Evolutionary conservation across 1,140 invertebrate species (phyloP), one percentile per base, ranked within the genome.

Genomic region (Plodia interpunctella): DNA sequence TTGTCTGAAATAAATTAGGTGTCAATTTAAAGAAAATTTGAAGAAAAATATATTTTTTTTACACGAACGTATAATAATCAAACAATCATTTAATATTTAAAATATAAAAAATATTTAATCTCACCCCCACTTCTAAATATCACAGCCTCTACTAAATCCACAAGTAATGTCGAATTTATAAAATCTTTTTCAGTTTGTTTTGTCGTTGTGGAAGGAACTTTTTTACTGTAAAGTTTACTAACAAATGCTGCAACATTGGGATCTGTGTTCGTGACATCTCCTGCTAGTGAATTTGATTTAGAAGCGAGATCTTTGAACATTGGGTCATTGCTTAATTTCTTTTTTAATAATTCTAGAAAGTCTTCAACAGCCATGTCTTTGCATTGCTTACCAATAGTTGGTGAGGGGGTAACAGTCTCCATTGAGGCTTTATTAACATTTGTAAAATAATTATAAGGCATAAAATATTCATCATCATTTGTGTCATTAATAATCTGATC

Each of bases 81-180:
- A n/a, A n/a, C n/a, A n/a, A n/a, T n/a, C n/a, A n/a, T n/a, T n/a
- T n/a, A n/a, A n/a, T 32, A 32, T 10, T 32, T 5, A 10, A 11
- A 10, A 5, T 32, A 32, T 5, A 32, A 32, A 5, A 32, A 32
- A 32, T 5, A 32, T 15, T 35, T 52, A 10, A 4, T 60, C 67
- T 18, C 71, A 86, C 86, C 80, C 35, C 66, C 67, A 30, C 70
- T 78, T 64, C 78, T 71, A 66, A 88, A 88, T 62, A 88, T 87
- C 4, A 88, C 77, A 18, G 83, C 82, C 70, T 88, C 83, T 5
- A 88, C 76, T 57, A 88, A 76, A 72, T 88, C 76, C 10, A 71
- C 77, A 49, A 88, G 70, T 28, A 88, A 65, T 6, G 86, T 87
- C 18, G 86, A 88, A 70, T 88, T 87, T 2, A 86, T 56, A 51